Evolutionary conservation across 2,888 invertebrate genomes (phyloP), one percentile per base, ranked within the genome.

Genomic region (Dolomedes plantarius): DNA sequence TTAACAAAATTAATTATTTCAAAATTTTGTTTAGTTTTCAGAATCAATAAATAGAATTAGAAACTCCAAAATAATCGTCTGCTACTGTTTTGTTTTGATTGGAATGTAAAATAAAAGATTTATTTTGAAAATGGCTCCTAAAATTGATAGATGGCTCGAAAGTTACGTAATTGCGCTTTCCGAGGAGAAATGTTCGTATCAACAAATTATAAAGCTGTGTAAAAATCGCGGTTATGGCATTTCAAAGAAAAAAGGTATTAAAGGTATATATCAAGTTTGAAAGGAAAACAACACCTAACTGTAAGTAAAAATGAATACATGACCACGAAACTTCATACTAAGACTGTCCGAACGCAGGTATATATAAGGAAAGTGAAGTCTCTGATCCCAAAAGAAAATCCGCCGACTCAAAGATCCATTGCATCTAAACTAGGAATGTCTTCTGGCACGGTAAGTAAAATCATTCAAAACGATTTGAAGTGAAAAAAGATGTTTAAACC

Each of bases 391-490:
- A 56, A 56, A 56, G 23, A 23, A 23, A 56, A 56, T 56, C 19
- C 23, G 11, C 5, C 56, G 19, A 56, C 56, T 56, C 56, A 56
- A 56, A 56, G 3, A 56, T 56, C 23, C 56, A n/a, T n/a, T n/a
- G n/a, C n/a, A n/a, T n/a, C n/a, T n/a, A n/a, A n/a, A n/a, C n/a
- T n/a, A 56, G 56, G 23, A 56, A 56, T 56, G 11, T 16, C 56
- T 56, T 56, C 56, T 23, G 56, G 23, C 11, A 56, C 56, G 56
- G 23, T 56, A 56, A 56, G 16, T 56, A 3, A 19, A 56, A 56
- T 19, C 19, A 56, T 56, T 56, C 56, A 56, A 16, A 56, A 56
- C 56, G 56, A 23, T 56, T 56, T 56, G 5, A 56, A 56, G 56
- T 56, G 56, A 19, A 56, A 56, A 56, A 23, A 2, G 19, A 23